Evolutionary conservation across 2,113 vertebrate species (phyloP).

Genomic region (Sprattus sprattus): DNA sequence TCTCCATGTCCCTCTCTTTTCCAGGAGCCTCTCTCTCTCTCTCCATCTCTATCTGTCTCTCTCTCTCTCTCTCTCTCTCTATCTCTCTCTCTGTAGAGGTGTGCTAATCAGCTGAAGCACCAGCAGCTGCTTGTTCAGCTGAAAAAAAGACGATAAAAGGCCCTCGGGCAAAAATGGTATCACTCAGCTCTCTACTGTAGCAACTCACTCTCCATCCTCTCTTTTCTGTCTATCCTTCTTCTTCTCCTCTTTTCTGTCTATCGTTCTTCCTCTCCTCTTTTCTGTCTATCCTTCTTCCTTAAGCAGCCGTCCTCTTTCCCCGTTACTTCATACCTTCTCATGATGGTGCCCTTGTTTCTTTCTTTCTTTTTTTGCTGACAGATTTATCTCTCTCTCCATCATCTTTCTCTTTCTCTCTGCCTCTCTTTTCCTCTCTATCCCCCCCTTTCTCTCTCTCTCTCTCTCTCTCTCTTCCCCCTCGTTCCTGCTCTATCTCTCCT

Average conservation of each 20-base stretch:
- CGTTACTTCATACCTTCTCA: conserved; percentile 23
- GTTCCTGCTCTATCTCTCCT: not conserved
- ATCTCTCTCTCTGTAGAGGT: not conserved
- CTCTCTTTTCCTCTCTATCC: not conserved
- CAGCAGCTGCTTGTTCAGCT: conserved; percentile 16
- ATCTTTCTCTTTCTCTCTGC: not conserved
- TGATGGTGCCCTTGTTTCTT: conserved; percentile 30
- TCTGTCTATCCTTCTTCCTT: not conserved
- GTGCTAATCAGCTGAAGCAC: conserved; percentile 5
- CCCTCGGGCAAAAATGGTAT: not conserved
- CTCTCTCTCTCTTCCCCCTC: not conserved
- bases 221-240: conserved; percentile 30
- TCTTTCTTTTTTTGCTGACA: not conserved
- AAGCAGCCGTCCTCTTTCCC: not conserved
- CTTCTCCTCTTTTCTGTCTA: not conserved
- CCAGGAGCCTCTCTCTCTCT: not conserved
- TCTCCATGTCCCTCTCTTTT: not conserved
- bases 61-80: not conserved
- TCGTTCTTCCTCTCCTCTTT: not conserved
- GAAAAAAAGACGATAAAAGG: not conserved
- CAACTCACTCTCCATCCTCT: conserved; percentile 24
- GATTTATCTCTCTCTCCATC: not conserved
- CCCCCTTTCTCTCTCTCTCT: not conserved
- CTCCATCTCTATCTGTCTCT: not conserved
- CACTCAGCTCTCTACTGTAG: not conserved